Percentiles rank a stretch among this genome's conserved stretches.
Conservation (phyloP, 2,888 invertebrate genomes). For the Nesidiocoris tenuis region DNA sequence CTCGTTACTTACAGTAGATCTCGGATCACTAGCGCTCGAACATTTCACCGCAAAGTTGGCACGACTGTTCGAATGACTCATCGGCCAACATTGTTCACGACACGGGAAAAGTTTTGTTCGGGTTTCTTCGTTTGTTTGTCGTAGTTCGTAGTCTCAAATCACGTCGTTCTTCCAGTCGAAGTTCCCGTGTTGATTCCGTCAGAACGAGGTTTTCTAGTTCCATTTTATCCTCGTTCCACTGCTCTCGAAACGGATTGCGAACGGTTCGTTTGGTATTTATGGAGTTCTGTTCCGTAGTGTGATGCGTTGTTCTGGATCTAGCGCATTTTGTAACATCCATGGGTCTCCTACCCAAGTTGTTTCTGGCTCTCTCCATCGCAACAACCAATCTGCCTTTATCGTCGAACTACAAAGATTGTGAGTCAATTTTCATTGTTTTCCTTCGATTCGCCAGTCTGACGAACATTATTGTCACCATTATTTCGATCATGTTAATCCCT, state of each 20-base stretch:
- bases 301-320: conserved; percentile 14
- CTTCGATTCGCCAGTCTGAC: too few species aligned
- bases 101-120: too few species aligned
- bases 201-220: background rate
- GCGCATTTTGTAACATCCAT: conserved; percentile 20
- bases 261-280: background rate
- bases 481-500: too few species aligned
- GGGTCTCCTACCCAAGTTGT: conserved; percentile 39
- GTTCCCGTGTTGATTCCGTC: background rate
- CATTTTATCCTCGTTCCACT: background rate
- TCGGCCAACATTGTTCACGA: too few species aligned
- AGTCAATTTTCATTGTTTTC: conserved; percentile 22
- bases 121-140: too few species aligned
- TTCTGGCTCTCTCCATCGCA: conserved; percentile 39
- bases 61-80: too few species aligned
- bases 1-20: too few species aligned
- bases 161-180: background rate
- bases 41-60: too few species aligned
- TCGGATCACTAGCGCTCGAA: too few species aligned
- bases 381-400: conserved; percentile 38
- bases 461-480: too few species aligned
- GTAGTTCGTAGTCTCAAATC: too few species aligned
- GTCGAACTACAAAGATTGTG: conserved; percentile 42
- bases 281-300: background rate
- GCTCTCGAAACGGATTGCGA: too few species aligned